Percentiles rank a stretch among this genome's conserved stretches.
Conservation (phyloP, 1,140 invertebrate species). For the Asobara japonica region DNA sequence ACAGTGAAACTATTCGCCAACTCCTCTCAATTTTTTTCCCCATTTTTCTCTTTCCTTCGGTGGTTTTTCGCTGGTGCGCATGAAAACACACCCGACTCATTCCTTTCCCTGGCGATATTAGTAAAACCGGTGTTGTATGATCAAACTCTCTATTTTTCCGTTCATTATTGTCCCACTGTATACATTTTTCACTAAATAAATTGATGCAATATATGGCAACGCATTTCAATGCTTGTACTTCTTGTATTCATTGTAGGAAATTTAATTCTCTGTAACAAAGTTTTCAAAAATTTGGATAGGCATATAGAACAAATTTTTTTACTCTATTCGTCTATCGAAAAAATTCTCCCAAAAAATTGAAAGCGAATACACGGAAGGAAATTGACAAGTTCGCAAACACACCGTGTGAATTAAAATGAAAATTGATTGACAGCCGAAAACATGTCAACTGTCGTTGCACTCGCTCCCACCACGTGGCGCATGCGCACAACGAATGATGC, state of each 20-base stretch:
- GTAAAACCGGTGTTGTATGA: not conserved
- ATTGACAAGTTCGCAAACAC: too few species aligned
- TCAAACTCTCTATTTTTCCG: constrained; percentile 38
- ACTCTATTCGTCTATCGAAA: too few species aligned
- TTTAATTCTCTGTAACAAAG: not conserved
- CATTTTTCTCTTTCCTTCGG: not conserved
- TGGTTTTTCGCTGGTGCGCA: not conserved
- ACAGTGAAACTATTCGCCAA: constrained; percentile 22
- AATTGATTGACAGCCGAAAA: not conserved
- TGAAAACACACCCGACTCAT: constrained; percentile 6
- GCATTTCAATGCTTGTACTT: too few species aligned
- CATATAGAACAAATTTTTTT: too few species aligned
- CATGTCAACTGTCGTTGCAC: not conserved
- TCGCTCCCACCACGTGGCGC: constrained; percentile 41
- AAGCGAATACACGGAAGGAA: too few species aligned
- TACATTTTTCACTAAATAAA: not conserved
- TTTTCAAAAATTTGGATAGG: too few species aligned
- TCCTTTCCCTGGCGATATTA: constrained; percentile 9
- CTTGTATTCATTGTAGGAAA: not conserved
- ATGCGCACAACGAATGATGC: constrained; percentile 58
- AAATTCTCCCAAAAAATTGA: not conserved
- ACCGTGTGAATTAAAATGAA: not conserved
- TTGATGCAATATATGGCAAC: too few species aligned
- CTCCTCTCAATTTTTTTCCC: not conserved
- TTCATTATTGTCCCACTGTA: not conserved